Evolutionary conservation across 2,888 invertebrate species (phyloP).

Genomic region (Auanema sp.): DNA sequence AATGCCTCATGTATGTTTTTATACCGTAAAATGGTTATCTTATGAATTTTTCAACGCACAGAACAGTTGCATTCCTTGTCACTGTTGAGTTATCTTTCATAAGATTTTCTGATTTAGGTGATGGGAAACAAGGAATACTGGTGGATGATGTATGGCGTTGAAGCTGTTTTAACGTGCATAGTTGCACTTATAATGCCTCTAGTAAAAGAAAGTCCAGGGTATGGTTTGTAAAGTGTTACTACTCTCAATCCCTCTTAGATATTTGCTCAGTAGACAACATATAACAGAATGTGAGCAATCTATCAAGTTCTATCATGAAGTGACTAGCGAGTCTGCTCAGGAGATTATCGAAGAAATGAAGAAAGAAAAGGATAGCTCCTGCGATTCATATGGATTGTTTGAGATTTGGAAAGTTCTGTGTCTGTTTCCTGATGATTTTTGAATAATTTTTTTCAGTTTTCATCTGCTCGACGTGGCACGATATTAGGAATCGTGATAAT

Average conservation of each 20-base stretch:
- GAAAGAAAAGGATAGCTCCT: too few relatives aligned
- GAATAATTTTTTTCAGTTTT: neutral
- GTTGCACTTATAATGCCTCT: constrained; percentile 9
- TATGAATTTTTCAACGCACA: too few relatives aligned
- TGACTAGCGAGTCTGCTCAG: neutral
- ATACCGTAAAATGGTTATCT: neutral
- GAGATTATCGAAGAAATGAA: too few relatives aligned
- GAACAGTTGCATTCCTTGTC: too few relatives aligned
- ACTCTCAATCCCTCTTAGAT: constrained; percentile 12
- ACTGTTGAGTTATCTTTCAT: too few relatives aligned
- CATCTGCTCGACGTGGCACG: constrained; percentile 25
- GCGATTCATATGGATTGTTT: too few relatives aligned
- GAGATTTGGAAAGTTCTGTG: too few relatives aligned
- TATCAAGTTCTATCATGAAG: constrained; percentile 12
- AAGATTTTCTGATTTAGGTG: too few relatives aligned
- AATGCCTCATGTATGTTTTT: constrained; percentile 36
- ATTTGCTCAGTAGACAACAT: constrained; percentile 2
- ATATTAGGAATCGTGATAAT: constrained; percentile 32
- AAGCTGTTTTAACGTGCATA: constrained; percentile 10
- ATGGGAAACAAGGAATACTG: constrained; percentile 11
- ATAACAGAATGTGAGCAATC: neutral
- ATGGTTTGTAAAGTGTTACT: too few relatives aligned
- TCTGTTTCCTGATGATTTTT: too few relatives aligned
- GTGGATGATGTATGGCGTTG: constrained; percentile 14
- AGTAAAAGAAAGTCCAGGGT: constrained; percentile 20